These are phyloP conservation scores for Gobiocypris rarus DNA, from an alignment of 2,113 vertebrate genomes.

Conservation along the genomic window DNA sequence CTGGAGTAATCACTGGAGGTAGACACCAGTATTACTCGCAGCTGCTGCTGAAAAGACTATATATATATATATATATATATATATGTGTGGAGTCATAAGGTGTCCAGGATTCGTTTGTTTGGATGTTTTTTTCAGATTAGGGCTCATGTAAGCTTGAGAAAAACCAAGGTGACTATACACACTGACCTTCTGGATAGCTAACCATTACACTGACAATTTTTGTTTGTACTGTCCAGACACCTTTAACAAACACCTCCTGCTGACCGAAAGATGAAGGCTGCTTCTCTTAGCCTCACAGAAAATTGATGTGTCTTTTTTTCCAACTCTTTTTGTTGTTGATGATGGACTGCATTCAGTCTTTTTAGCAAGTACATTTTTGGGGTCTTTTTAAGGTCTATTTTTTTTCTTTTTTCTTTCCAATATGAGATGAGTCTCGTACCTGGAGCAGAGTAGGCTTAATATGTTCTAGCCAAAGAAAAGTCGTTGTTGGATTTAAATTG, in stretches of 20 bases:
- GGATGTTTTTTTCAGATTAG: background rate
- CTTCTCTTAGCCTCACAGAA: background rate
- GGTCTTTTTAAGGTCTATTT: background rate
- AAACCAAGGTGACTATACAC: background rate
- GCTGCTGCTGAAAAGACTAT: background rate
- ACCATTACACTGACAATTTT: background rate
- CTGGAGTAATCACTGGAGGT: background rate
- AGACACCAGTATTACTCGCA: background rate
- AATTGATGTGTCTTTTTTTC: background rate
- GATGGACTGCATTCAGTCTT: background rate
- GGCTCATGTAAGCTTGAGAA: background rate
- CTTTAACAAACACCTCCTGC: background rate
- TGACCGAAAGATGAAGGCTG: background rate
- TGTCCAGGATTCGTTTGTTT: background rate
- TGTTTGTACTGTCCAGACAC: background rate
- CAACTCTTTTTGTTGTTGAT: background rate
- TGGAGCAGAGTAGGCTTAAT: background rate
- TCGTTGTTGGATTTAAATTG: no score
- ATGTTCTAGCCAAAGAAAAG: no score
- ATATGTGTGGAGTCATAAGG: background rate
- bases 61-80: background rate
- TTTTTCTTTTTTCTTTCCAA: background rate
- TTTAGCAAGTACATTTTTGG: background rate
- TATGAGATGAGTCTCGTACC: background rate
- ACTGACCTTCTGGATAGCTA: constrained; percentile 11